A percentile compares a stretch with the other conserved stretches of the same genome.
These are phyloP conservation scores for Dysdera silvatica DNA, from an alignment of 1,140 invertebrate species.

Conservation along the genomic window DNA sequence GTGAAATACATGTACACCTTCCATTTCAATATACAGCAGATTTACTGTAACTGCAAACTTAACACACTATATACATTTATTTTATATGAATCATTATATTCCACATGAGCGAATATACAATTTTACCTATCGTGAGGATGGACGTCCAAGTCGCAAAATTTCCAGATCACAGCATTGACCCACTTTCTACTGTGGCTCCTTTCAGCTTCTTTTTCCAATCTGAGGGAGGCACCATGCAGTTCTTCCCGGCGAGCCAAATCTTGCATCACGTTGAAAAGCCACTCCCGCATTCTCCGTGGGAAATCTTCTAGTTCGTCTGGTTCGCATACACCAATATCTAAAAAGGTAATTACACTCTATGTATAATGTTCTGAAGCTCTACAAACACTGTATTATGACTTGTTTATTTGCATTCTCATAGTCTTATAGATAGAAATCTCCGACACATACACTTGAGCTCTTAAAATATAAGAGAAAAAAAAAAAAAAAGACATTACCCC, in stretches of 20 bases:
- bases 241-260: slow-evolving; percentile 84
- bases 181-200: slow-evolving; percentile 61
- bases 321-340: slow-evolving; percentile 56
- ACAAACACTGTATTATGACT: too few species aligned
- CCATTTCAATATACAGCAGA: too few species aligned
- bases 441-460: too few species aligned
- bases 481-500: too few species aligned
- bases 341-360: neutral
- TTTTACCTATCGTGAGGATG: slow-evolving; percentile 68
- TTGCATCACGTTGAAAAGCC: slow-evolving; percentile 93
- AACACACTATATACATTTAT: too few species aligned
- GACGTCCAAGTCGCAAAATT: slow-evolving; percentile 89
- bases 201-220: slow-evolving; percentile 82
- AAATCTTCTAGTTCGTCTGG: slow-evolving; percentile 81
- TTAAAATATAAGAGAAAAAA: too few species aligned
- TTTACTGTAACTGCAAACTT: too few species aligned
- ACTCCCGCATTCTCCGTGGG: slow-evolving; percentile 87
- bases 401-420: too few species aligned
- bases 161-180: slow-evolving; percentile 90
- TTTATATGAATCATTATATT: too few species aligned
- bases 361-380: neutral
- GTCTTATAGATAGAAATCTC: too few species aligned
- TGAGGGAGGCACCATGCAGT: slow-evolving; percentile 69
- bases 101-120: too few species aligned
- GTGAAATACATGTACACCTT: neutral